Conservation (phyloP, 2,797 vertebrate species). For the Nasua narica region DNA sequence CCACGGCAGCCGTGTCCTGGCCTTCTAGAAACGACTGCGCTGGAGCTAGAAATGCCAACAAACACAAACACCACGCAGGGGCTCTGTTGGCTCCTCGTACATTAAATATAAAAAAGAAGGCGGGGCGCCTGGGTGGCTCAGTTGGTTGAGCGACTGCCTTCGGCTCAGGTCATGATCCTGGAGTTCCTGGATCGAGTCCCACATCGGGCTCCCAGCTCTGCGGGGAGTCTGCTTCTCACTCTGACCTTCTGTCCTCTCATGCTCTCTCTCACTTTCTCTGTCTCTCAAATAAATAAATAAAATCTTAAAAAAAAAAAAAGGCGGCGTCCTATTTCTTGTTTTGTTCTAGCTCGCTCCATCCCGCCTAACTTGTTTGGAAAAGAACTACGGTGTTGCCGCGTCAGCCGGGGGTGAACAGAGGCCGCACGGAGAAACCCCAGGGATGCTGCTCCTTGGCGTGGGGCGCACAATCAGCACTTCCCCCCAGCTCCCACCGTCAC, state of each 20-base stretch:
- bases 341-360: neutral
- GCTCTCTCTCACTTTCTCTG: no score
- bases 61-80: neutral
- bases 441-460: neutral
- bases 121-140: no score
- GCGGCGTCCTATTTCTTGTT: neutral
- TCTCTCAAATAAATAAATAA: no score
- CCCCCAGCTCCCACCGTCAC: neutral
- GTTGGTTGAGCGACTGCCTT: no score
- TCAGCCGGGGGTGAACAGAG: neutral
- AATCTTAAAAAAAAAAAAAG: no score
- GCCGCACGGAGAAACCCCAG: neutral
- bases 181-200: no score
- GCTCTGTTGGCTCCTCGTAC: neutral
- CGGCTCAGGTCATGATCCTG: no score
- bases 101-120: neutral
- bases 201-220: no score
- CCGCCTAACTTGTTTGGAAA: neutral
- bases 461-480: accelerated
- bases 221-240: no score
- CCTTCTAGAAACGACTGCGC: neutral
- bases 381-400: neutral
- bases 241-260: no score
- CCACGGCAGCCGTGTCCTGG: neutral
- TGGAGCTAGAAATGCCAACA: neutral